phyloP scores from a whole-genome alignment of 2,888 invertebrate genomes.

The Cepaea hortensis region DNA sequence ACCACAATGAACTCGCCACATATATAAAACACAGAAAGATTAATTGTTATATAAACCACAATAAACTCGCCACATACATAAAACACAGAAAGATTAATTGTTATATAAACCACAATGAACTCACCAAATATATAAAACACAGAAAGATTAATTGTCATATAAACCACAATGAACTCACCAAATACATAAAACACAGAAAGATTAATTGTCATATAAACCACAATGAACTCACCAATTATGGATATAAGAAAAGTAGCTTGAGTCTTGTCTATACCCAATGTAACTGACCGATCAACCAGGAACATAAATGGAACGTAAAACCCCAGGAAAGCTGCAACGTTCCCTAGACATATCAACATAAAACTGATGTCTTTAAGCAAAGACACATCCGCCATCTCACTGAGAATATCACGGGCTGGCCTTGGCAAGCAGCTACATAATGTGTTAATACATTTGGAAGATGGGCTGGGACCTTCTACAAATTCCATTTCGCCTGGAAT shows the following conservation, averaged over 20 bases:
- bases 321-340: conserved; percentile 77
- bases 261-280: conserved; percentile 74
- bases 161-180: too few relatives aligned
- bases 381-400: conserved; percentile 93
- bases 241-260: conserved; percentile 75
- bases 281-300: conserved; percentile 57
- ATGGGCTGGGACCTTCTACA: conserved; percentile 35
- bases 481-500: conserved; percentile 80
- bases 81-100: too few relatives aligned
- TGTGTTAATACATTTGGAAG: conserved; percentile 34
- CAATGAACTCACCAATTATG: conserved; percentile 70
- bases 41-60: too few relatives aligned
- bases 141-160: too few relatives aligned
- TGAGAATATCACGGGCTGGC: conserved; percentile 78
- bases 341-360: conserved; percentile 92
- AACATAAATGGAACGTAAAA: conserved; percentile 70
- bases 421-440: conserved; percentile 70
- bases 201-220: background rate
- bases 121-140: too few relatives aligned
- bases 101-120: too few relatives aligned
- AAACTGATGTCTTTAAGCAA: conserved; percentile 92
- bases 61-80: too few relatives aligned
- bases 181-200: too few relatives aligned
- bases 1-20: too few relatives aligned
- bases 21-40: too few relatives aligned